phyloP scores from a whole-genome alignment of 2,888 invertebrate species.

The Caenorhabditis japonica region DNA sequence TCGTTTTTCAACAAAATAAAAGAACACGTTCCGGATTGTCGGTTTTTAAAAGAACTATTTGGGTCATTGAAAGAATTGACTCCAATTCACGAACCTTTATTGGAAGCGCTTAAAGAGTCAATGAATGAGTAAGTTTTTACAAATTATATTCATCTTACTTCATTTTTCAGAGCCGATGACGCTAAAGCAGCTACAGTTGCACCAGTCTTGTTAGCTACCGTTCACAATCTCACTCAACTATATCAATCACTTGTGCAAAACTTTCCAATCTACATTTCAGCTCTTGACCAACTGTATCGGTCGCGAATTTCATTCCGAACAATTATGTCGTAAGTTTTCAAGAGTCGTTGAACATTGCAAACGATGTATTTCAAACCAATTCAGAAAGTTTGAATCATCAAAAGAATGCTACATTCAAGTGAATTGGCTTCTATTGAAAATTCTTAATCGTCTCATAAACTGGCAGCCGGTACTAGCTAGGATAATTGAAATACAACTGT shows the following conservation, averaged over 20 bases:
- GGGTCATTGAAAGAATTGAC: constrained; percentile 37
- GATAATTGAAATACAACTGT: constrained; percentile 54
- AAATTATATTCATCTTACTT: neutral
- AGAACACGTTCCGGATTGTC: constrained; percentile 30
- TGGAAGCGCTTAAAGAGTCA: constrained; percentile 27
- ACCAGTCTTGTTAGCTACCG: constrained; percentile 81
- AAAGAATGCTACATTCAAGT: constrained; percentile 90
- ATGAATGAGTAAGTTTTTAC: constrained; percentile 20
- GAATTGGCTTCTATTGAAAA: constrained; percentile 86
- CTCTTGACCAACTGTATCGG: constrained; percentile 51
- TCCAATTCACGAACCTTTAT: constrained; percentile 37
- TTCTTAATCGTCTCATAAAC: constrained; percentile 88
- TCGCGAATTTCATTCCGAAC: constrained; percentile 49
- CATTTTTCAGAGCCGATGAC: constrained; percentile 34
- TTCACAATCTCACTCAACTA: constrained; percentile 55
- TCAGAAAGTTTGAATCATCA: constrained; percentile 86
- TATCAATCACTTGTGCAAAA: constrained; percentile 56
- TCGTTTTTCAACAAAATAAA: constrained; percentile 48
- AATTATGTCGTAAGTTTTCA: constrained; percentile 51
- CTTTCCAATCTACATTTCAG: constrained; percentile 60
- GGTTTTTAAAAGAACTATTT: constrained; percentile 49
- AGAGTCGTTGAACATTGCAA: too few relatives aligned
- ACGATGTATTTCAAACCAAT: too few relatives aligned
- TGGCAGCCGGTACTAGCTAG: constrained; percentile 82
- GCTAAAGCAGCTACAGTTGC: constrained; percentile 26